These are phyloP conservation scores for Smithornis capensis DNA, from an alignment of 2,113 vertebrate genomes.

Conservation along the genomic window DNA sequence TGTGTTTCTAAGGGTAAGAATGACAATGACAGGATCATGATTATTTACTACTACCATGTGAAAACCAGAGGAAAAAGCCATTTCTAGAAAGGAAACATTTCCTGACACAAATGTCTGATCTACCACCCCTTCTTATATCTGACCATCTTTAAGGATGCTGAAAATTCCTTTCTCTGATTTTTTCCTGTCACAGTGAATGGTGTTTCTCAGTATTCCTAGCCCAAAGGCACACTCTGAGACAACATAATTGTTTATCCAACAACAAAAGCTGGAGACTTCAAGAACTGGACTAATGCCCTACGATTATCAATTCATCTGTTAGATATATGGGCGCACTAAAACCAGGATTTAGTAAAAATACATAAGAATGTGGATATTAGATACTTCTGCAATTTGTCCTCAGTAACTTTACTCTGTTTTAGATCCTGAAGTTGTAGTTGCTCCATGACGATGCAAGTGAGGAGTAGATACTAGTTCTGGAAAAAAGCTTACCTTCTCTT, in stretches of 20 bases:
- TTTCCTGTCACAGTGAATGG: not conserved
- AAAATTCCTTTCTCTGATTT: not conserved
- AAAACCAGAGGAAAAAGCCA: not conserved
- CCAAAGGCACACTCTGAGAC: not conserved
- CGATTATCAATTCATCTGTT: not conserved
- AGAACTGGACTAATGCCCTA: not conserved
- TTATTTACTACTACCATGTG: not conserved
- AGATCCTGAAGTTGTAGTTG: not conserved
- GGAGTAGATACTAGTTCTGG: not conserved
- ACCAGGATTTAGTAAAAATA: not conserved
- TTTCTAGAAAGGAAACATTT: not conserved
- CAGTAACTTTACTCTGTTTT: not conserved
- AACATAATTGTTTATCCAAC: not conserved
- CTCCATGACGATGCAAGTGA: not conserved
- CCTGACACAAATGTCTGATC: fast-evolving
- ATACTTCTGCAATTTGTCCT: not conserved
- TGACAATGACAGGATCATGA: not conserved
- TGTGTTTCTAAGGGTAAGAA: not conserved
- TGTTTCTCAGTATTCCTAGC: not conserved
- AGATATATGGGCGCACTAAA: not conserved
- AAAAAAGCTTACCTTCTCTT: not conserved
- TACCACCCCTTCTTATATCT: not conserved
- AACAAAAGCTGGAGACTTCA: not conserved
- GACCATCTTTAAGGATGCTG: not conserved
- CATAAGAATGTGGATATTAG: not conserved